phyloP scores from a whole-genome alignment of 2,113 vertebrate genomes.

The Pomatorhinus ruficollis region DNA sequence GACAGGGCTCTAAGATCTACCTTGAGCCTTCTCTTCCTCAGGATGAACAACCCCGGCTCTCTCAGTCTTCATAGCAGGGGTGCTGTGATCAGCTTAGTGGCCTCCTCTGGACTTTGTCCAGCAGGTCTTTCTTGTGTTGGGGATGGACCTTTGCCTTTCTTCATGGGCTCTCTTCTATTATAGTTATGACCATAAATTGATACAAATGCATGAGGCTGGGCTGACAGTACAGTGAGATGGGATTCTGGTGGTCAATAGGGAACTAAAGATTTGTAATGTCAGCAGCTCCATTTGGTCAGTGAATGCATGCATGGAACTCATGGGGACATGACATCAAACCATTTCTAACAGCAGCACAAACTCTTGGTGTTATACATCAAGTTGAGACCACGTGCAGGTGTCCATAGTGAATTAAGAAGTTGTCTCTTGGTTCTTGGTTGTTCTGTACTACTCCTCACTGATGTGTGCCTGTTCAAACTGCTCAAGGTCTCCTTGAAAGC shows the following conservation, averaged over 20 bases:
- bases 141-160: background rate
- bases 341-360: background rate
- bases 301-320: background rate
- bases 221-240: accelerated
- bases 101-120: background rate
- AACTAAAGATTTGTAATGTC: background rate
- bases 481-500: background rate
- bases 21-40: background rate
- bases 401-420: background rate
- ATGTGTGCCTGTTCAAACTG: background rate
- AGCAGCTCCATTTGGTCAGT: background rate
- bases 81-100: background rate
- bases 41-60: background rate
- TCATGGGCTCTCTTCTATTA: background rate
- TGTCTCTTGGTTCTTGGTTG: background rate
- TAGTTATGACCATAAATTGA: background rate
- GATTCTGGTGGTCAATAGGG: background rate
- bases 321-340: background rate
- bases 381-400: background rate
- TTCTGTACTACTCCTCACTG: background rate
- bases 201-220: background rate
- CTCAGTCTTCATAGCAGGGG: background rate
- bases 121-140: background rate
- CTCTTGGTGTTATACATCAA: background rate
- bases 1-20: background rate